Evolutionary conservation across 2,797 vertebrate genomes (phyloP), one percentile per base, ranked within the genome.

Genomic region (Epinephelus awoara): DNA sequence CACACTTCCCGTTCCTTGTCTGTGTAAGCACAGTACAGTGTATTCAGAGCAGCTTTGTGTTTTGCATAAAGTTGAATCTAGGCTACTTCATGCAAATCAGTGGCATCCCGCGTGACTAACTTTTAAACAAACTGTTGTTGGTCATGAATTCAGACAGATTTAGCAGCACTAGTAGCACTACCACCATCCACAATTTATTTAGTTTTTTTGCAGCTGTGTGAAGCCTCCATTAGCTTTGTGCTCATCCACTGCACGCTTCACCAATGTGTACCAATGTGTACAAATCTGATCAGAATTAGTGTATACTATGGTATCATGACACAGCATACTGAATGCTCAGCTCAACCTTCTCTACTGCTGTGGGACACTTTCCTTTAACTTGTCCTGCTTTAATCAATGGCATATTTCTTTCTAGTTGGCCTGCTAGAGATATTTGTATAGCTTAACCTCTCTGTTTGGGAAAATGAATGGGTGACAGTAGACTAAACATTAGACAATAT

Each of bases 401-500:
- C 23, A 1, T 65, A 21, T 17, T 4, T 2, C 25, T 23, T 17
- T 80, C 5, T 17, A 4, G 12, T 15, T 73, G 5, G 19, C 47
- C 51, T 21, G 3, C 3, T 23, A 38, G 54, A 67, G 8, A 4
- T 77, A 46, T 82, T 86, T 86, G 66, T 38, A 3, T 18, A 66
- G 66, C 61, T 65, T 34, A 57, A 67, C 65, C 74, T 46, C 57
- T 52, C 46, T 46, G 34, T 66, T 55, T 54, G 64, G 61, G 54
- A 50, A 64, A 52, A 27, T 17, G 67, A 80, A 81, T 66, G 69
- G 19, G 18, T 67, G 61, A 46, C 50, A 54, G 49, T 25, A 4
- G 19, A 47, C 46, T 83, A 75, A 90, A 88, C 54, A 77, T 77
- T 55, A 73, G 56, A 64, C 2, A 54, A 5, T 79, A 75, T 67